Base-by-base conservation (phyloP, 2,888 invertebrate genomes). In the Neoscelio sp. region DNA sequence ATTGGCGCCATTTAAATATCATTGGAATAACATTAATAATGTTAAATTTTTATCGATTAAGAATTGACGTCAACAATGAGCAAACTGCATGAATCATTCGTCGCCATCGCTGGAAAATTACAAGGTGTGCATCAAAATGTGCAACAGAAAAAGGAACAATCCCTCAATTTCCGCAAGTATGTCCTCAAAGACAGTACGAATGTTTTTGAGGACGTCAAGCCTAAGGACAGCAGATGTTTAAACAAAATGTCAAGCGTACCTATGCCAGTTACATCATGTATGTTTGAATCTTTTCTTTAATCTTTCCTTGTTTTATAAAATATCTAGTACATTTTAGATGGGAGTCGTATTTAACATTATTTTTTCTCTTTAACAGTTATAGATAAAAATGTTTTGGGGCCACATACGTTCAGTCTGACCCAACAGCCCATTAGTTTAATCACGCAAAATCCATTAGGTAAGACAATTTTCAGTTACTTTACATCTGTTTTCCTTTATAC, bases 21-120 rank as follows among this genome's bases (percentile, higher is more conserved):
- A 42, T 26, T 28, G 17, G 20, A 2, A 38, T 38, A 35, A 54
- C 18, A 13, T 12, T 10, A 26, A 12, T 12, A 28, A 38, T 35
- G 13, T 38, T 28, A 30, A 50, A 52, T 15, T 15, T 54, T 4
- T 26, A 17, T 44, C 8, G 50, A 18, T 26, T 35, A 40, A 95
- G 97, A 97, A 90, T 89, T 97, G 76, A 94, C 95, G 6, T 91
- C 94, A 62, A 95, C 96, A 12, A 94, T 98, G 91, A 93, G 94
- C 26, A 94, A 96, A 86, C 93, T 97, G 84, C 96, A 97, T 88
- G 96, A 96, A 88, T 95, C 96, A 1, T 94, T 97, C 84, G 94
- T 98, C 26, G 96, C 96, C 0, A 90, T 98, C 68, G 97, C 97
- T n/a, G 97, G 96, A 0, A 94, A 96, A 33, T 91, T 97, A 30